A percentile compares a stretch with the other conserved stretches of the same genome.
Evolutionary conservation across 23 tunicate species (phyloP).

Genomic region (Clavelina lepadiformis): DNA sequence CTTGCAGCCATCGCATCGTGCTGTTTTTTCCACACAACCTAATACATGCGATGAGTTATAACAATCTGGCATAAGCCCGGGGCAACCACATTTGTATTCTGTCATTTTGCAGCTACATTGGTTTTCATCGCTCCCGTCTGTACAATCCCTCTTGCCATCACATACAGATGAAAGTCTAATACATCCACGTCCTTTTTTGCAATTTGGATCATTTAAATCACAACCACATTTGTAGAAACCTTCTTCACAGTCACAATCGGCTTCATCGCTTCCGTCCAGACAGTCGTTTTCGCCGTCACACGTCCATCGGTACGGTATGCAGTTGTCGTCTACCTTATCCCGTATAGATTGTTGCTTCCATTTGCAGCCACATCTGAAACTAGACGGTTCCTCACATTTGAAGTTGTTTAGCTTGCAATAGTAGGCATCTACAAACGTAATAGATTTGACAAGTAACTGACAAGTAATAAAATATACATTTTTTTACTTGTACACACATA

Average conservation of each 20-base stretch:
- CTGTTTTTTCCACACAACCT: background rate
- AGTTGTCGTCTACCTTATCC: background rate
- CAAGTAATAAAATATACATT: too few relatives aligned
- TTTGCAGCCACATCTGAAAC: background rate
- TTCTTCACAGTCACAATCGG: background rate
- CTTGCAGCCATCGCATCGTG: background rate
- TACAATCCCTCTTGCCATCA: background rate
- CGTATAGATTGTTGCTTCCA: background rate
- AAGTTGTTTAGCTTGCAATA: background rate
- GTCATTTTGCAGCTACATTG: background rate
- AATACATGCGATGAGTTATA: background rate
- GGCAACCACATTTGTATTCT: background rate
- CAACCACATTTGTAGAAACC: constrained; percentile 1
- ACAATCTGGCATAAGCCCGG: background rate
- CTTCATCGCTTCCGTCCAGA: background rate
- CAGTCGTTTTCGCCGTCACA: background rate
- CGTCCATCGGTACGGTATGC: background rate
- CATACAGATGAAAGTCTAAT: background rate
- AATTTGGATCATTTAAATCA: background rate
- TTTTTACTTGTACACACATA: too few relatives aligned
- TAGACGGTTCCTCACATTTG: background rate
- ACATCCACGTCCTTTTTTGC: background rate
- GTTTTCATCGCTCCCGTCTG: background rate
- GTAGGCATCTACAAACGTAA: background rate
- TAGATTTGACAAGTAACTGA: too few relatives aligned